Percentiles rank a stretch among this genome's conserved stretches.
Evolutionary conservation across 2,888 invertebrate species (phyloP).

Genomic region (Copidosoma aretas): DNA sequence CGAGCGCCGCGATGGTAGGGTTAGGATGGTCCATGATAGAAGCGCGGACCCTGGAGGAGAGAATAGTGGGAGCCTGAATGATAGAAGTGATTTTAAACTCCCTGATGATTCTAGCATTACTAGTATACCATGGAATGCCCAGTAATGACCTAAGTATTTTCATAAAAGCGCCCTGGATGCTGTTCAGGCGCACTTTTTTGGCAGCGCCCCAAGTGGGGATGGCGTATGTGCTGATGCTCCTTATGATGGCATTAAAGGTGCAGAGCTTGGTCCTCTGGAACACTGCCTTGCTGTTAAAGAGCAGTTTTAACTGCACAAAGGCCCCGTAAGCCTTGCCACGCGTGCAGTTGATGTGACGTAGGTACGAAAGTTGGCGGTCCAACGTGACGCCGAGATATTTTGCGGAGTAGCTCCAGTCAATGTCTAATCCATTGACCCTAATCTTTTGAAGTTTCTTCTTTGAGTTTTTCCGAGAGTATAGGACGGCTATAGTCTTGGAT

Average conservation of each 20-base stretch:
- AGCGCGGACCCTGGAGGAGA: not conserved
- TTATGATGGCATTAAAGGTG: constrained; percentile 34
- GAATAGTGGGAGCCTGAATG: not conserved
- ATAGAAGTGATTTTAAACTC: constrained; percentile 10
- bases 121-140: constrained; percentile 13
- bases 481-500: constrained; percentile 21
- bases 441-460: constrained; percentile 7
- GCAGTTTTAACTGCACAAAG: constrained; percentile 16
- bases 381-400: constrained; percentile 32
- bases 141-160: constrained; percentile 7
- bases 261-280: constrained; percentile 16
- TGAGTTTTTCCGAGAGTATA: constrained; percentile 6
- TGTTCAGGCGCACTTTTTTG: not conserved
- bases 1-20: too few relatives aligned
- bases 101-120: constrained; percentile 13
- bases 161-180: constrained; percentile 14
- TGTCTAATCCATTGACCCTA: not conserved
- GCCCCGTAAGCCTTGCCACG: constrained; percentile 18
- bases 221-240: constrained; percentile 30
- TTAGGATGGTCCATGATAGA: too few relatives aligned
- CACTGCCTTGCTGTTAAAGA: constrained; percentile 19
- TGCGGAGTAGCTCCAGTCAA: constrained; percentile 21
- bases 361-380: constrained; percentile 23
- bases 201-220: constrained; percentile 19
- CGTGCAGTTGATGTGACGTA: constrained; percentile 10